These are phyloP conservation scores for Colossoma macropomum DNA, from an alignment of 2,113 vertebrate genomes.

Conservation along the genomic window DNA sequence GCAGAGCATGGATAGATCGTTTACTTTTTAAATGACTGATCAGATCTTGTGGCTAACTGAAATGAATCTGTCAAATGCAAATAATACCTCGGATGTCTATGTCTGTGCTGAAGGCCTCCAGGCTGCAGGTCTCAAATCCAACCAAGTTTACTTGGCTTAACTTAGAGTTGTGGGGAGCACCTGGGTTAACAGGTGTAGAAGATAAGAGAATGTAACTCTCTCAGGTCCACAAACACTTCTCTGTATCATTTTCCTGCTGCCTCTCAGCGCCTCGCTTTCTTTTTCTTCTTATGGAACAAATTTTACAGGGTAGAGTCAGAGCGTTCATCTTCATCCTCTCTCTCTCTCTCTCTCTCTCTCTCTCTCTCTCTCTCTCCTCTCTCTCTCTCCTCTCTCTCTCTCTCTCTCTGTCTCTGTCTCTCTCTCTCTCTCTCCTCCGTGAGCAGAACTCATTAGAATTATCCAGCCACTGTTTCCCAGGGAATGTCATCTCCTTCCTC, in stretches of 20 bases:
- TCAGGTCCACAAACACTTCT: conserved; percentile 9
- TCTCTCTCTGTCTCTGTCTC: not conserved
- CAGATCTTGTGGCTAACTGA: not conserved
- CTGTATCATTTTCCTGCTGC: conserved; percentile 1
- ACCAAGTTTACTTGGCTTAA: not conserved
- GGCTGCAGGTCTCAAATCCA: not conserved
- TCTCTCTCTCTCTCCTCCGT: conserved; percentile 63
- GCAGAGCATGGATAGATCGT: not conserved
- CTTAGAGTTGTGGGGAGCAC: not conserved
- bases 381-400: conserved; percentile 60
- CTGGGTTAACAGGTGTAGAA: conserved; percentile 1
- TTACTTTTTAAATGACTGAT: not conserved
- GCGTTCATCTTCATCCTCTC: conserved; percentile 27
- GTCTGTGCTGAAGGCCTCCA: not conserved
- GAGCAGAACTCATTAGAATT: conserved; percentile 84
- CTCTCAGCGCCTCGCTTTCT: conserved; percentile 6
- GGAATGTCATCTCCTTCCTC: conserved; percentile 75
- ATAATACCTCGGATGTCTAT: not conserved
- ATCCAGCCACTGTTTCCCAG: conserved; percentile 83
- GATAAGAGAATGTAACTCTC: not conserved
- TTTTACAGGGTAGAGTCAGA: conserved; percentile 44
- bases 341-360: not conserved
- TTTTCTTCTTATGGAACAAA: conserved; percentile 43
- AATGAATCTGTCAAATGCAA: not conserved
- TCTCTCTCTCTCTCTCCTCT: not conserved